A percentile compares a stretch with the other conserved stretches of the same genome.
These are phyloP conservation scores for Myathropa florea DNA, from an alignment of 2,888 invertebrate species.

Conservation along the genomic window DNA sequence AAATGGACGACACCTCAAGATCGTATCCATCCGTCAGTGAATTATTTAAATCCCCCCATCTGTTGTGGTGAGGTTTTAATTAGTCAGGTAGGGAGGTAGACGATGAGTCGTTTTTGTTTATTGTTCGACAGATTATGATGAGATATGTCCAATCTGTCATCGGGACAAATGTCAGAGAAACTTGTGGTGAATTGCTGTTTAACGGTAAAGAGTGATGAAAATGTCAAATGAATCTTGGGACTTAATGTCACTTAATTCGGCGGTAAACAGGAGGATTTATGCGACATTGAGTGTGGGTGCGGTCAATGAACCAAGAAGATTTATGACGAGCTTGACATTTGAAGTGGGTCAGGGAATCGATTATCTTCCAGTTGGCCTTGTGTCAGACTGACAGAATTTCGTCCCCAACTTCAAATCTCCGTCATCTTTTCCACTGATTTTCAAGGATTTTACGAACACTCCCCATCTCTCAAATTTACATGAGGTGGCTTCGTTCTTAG, in stretches of 20 bases:
- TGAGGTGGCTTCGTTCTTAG: no score
- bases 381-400: no score
- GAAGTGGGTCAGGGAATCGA: not conserved
- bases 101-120: not conserved
- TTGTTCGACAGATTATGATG: not conserved
- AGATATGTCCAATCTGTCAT: not conserved
- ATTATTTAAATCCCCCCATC: not conserved
- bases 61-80: not conserved
- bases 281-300: not conserved
- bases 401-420: no score
- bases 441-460: no score
- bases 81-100: not conserved
- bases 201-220: not conserved
- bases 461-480: no score
- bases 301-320: not conserved
- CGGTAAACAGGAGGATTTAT: not conserved
- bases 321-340: not conserved
- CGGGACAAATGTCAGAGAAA: not conserved
- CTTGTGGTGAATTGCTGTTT: not conserved
- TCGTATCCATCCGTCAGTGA: not conserved
- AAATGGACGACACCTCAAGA: not conserved
- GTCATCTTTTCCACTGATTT: no score
- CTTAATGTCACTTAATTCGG: not conserved
- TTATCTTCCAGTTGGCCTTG: no score
- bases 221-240: not conserved